Base-by-base conservation (phyloP, 2,797 vertebrate species). In the Myotis pilosus region DNA sequence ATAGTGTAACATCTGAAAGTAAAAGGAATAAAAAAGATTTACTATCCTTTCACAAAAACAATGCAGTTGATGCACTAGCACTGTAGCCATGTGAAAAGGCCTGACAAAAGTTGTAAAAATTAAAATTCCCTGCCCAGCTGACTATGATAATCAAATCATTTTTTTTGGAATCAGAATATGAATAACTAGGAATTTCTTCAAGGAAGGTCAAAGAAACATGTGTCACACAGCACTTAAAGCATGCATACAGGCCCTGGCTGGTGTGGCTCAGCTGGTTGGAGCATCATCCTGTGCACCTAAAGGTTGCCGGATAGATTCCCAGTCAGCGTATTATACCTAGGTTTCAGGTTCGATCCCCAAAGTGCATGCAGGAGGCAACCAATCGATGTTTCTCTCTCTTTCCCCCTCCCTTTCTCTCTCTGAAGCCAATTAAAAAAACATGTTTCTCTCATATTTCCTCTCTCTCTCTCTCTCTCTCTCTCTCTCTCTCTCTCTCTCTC, bases 141-240 rank as follows among this genome's bases (percentile, higher is more conserved):
- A 74, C 51, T 82, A 38, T 25, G 53, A 83, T 30, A 94, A 75
- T 41, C 36, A 38, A 66, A 80, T 57, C 15, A 44, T 69, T 74
- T 85, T 74, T 74, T 82, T 57, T 57, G 13, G 53, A 87, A 80
- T 81, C 82, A 93, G 25, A 74, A 71, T 66, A 75, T 9, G 8
- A 95, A 47, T 25, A 93, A 78, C 22, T 75, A 86, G 9, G 13
- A 90, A 85, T 83, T 83, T 85, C 81, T 83, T 1, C 36, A 76
- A 62, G 49, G 22, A 83, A 66, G 23, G 38, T 72, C 66, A 85
- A 71, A 68, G 53, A 82, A 79, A 89, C 28, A 69, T 23, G 17
- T 44, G 15, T 81, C 30, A 76, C 44, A 57, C 0, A 62, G 28
- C 17, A 84, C 28, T 72, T 92, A 51, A 53, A 44, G 51, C 10